Conservation (phyloP, 2,888 invertebrate genomes). For the Habroteleia sp. region DNA sequence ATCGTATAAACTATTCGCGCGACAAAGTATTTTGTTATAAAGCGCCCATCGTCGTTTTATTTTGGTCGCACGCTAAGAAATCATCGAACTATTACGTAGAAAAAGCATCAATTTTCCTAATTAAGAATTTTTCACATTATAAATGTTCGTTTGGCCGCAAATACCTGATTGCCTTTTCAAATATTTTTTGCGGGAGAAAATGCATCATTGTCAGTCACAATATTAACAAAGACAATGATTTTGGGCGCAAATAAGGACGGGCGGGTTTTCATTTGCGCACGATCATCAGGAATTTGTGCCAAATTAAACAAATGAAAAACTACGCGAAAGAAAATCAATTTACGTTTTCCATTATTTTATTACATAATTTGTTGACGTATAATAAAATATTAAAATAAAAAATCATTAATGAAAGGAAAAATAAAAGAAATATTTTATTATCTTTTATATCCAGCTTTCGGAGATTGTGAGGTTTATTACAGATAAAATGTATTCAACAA, state of each 20-base stretch:
- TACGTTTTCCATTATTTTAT: too few relatives aligned
- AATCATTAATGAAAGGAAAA: not conserved
- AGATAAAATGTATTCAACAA: too few relatives aligned
- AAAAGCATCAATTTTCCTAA: conserved; percentile 2
- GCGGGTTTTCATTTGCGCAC: not conserved
- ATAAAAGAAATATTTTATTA: too few relatives aligned
- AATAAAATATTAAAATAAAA: conserved; percentile 2
- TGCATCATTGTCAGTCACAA: conserved; percentile 49
- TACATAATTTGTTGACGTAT: too few relatives aligned
- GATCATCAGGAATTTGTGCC: conserved; percentile 12
- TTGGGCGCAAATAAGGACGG: conserved; percentile 28
- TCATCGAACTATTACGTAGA: not conserved
- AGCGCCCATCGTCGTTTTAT: too few relatives aligned
- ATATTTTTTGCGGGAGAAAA: conserved; percentile 22
- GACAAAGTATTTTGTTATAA: conserved; percentile 11
- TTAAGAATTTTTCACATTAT: conserved; percentile 7
- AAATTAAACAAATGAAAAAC: conserved; percentile 1
- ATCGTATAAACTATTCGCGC: conserved; percentile 21
- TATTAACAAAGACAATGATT: conserved; percentile 28
- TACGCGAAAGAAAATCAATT: too few relatives aligned
- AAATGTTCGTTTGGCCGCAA: conserved; percentile 40
- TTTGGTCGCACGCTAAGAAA: conserved; percentile 17
- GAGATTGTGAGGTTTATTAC: too few relatives aligned
- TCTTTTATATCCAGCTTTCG: too few relatives aligned
- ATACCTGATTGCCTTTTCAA: conserved; percentile 19